Evolutionary conservation across 23 tunicate species (phyloP), one percentile per base, ranked within the genome.

Genomic region (Diplosoma virens): DNA sequence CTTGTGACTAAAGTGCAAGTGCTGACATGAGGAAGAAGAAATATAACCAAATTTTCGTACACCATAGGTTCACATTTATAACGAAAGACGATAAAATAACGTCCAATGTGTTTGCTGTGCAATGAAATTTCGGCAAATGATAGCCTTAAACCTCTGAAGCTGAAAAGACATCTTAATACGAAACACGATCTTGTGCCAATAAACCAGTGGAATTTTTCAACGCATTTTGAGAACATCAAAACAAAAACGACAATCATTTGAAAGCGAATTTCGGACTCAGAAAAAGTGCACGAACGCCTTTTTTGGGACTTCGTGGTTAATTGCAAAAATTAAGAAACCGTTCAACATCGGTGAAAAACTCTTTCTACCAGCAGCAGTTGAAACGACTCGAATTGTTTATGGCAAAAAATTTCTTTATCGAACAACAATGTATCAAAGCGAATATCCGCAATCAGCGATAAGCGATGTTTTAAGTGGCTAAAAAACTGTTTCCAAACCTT

Each of bases 111-210:
- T 58, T 58, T 58, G 25, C 14, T 58, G 25, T 58, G 65, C 65
- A 58, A 58, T 58, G 65, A 58, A 58, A 58, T 58, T n/a, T 58
- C n/a, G 65, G 65, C 65, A 58, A 58, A 58, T 58, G 65, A 58
- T 5, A 58, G 65, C 5, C 21, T 58, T 58, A 58, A 81, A 34
- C 85, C 78, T 81, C 34, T 34, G 24, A 69, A 81, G 79, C 52
- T 68, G 85, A 81, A 81, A 81, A 28, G 85, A 81, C 85, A 81
- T 81, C 84, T 80, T 80, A 48, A 69, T 68, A 54, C 84, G 1
- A 46, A 81, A 37, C 85, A 81, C 34, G 85, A 71, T 55, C 78
- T 81, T 55, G 53, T 70, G 32, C 46, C 68, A 81, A 81, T 26
- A 50, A 81, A 55, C 85, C 68, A 1, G 85, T 30, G 1, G 77